These are phyloP conservation scores for Philereme transversata DNA, from an alignment of 2,888 invertebrate species.

Conservation along the genomic window DNA sequence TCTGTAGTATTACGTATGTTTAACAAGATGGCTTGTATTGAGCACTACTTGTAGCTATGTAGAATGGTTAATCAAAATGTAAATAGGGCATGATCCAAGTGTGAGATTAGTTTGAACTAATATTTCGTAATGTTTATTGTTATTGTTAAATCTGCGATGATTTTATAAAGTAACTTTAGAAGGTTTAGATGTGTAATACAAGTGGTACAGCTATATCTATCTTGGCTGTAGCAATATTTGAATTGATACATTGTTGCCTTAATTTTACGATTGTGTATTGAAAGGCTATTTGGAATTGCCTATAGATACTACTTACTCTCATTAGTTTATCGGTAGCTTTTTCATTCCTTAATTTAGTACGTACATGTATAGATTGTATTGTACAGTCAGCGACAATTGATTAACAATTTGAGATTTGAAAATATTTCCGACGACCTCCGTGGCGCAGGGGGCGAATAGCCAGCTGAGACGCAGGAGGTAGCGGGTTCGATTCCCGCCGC, in stretches of 20 bases:
- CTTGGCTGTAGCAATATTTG: slow-evolving; percentile 52
- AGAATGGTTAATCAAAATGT: slow-evolving; percentile 30
- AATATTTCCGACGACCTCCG: too few species aligned
- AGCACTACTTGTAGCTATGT: neutral
- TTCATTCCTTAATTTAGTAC: slow-evolving; percentile 48
- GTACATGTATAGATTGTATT: slow-evolving; percentile 28
- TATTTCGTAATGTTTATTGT: slow-evolving; percentile 51
- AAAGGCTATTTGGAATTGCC: slow-evolving; percentile 60
- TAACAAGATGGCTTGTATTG: too few species aligned
- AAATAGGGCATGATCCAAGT: slow-evolving; percentile 42
- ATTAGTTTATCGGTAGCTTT: slow-evolving; percentile 44
- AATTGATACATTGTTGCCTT: slow-evolving; percentile 60
- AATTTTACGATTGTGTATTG: slow-evolving; percentile 42
- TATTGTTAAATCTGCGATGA: slow-evolving; percentile 52
- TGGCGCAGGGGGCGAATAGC: too few species aligned
- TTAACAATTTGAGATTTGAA: too few species aligned
- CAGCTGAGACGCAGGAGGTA: too few species aligned
- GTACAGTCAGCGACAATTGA: neutral
- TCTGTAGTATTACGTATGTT: too few species aligned
- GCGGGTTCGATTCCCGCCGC: too few species aligned
- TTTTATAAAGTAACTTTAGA: slow-evolving; percentile 36
- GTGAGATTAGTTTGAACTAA: slow-evolving; percentile 58
- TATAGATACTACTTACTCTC: slow-evolving; percentile 46
- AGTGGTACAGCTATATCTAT: slow-evolving; percentile 24
- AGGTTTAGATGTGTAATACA: slow-evolving; percentile 21